Conservation (phyloP, 2,113 vertebrate species). For the Toxostoma redivivum region DNA sequence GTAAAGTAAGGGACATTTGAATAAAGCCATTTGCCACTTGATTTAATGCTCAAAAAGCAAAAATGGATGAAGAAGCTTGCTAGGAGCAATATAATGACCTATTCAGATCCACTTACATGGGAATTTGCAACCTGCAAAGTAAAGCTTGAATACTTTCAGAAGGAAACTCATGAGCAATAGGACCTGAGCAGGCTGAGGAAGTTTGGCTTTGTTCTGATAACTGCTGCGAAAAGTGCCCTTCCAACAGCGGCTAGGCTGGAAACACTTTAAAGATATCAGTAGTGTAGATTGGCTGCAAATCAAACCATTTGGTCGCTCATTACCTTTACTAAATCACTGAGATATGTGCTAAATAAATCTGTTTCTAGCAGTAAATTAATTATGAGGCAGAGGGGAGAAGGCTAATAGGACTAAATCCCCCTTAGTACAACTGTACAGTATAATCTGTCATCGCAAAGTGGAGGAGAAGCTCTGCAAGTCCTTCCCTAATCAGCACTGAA, state of each 20-base stretch:
- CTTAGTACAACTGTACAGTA: background rate
- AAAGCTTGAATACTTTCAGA: background rate
- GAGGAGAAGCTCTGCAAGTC: background rate
- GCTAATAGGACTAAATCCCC: background rate
- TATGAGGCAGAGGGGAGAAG: background rate
- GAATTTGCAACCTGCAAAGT: background rate
- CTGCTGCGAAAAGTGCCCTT: background rate
- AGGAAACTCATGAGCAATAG: background rate
- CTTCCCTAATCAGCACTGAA: background rate
- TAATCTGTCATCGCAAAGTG: background rate
- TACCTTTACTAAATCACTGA: slow-evolving; percentile 23
- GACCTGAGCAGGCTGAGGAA: background rate
- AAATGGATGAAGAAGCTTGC: background rate
- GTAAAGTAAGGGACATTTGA: background rate
- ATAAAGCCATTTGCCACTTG: accelerated
- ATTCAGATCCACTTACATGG: background rate
- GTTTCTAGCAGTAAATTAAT: background rate
- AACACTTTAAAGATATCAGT: background rate
- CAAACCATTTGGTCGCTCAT: background rate
- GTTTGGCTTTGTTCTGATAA: background rate
- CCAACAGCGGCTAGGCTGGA: background rate
- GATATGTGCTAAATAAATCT: slow-evolving; percentile 17
- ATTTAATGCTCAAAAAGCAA: background rate
- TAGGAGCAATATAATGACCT: background rate
- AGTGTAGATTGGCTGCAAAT: background rate